Conservation (phyloP, 2,888 invertebrate genomes). For the Yponomeuta sedellus region DNA sequence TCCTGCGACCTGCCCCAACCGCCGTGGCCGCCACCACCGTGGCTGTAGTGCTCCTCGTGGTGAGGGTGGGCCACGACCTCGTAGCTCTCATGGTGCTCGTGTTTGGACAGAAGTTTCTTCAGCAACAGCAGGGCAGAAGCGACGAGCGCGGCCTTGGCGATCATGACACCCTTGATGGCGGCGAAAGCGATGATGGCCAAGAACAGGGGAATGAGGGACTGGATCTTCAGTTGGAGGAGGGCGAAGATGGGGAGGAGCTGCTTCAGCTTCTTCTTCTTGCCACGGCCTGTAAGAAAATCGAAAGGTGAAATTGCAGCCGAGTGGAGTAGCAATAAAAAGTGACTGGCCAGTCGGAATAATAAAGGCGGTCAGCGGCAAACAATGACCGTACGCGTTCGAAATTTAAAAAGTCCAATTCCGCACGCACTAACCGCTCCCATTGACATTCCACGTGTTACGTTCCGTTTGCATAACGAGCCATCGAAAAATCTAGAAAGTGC, state of each 20-base stretch:
- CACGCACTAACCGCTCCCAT: conserved; percentile 46
- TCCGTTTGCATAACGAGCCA: conserved; percentile 63
- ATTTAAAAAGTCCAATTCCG: conserved; percentile 7
- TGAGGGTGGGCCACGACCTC: conserved; percentile 85
- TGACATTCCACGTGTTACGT: conserved; percentile 67
- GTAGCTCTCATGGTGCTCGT: conserved; percentile 81
- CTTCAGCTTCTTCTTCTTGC: conserved; percentile 88
- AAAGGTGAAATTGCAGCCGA: conserved; percentile 6
- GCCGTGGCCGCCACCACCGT: conserved; percentile 73
- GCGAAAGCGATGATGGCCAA: conserved; percentile 85
- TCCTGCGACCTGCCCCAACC: conserved; percentile 82
- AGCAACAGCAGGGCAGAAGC: conserved; percentile 82
- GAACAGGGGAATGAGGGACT: conserved; percentile 85
- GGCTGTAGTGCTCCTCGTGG: conserved; percentile 76
- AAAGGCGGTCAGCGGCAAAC: not conserved
- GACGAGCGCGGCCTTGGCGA: conserved; percentile 89
- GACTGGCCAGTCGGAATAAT: conserved; percentile 2
- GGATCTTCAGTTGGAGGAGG: conserved; percentile 86
- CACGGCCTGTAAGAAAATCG: conserved; percentile 77
- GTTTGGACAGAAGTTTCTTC: conserved; percentile 83
- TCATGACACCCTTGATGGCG: conserved; percentile 88
- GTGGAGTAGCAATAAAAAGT: not conserved
- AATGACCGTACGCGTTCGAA: conserved; percentile 12
- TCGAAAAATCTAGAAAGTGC: conserved; percentile 67
- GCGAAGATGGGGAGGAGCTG: conserved; percentile 84